Conservation (phyloP, 2,797 vertebrate species). For the Mastacembelus armatus region DNA sequence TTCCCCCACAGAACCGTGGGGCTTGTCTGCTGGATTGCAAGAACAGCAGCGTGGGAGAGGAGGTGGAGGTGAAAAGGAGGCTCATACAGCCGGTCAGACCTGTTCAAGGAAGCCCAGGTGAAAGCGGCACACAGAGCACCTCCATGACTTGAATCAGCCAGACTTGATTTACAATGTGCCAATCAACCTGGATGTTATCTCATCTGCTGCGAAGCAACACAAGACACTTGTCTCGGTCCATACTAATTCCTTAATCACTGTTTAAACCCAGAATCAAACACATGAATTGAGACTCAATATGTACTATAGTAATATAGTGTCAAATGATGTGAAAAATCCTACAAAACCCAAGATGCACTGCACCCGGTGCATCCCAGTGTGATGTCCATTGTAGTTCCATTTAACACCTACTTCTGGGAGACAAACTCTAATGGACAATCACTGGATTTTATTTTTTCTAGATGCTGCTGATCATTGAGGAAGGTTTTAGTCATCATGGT, state of each 20-base stretch:
- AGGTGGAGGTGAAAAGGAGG: conserved; percentile 30
- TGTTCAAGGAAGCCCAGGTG: conserved; percentile 34
- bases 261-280: conserved; percentile 31
- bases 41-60: conserved; percentile 49
- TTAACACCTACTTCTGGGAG: too few relatives aligned
- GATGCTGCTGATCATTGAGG: too few relatives aligned
- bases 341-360: neutral
- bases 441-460: too few relatives aligned
- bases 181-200: conserved; percentile 32
- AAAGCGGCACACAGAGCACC: conserved; percentile 10
- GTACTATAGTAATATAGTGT: too few relatives aligned
- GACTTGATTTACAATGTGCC: conserved; percentile 43
- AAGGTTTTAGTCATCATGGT: too few relatives aligned
- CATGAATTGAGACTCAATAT: neutral
- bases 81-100: conserved; percentile 63
- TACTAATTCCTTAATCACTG: conserved; percentile 13
- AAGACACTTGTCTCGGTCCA: too few relatives aligned
- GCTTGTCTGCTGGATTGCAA: conserved; percentile 26
- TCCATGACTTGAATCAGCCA: conserved; percentile 11
- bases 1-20: conserved; percentile 34
- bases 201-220: conserved; percentile 1
- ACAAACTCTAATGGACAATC: too few relatives aligned
- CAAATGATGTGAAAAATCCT: too few relatives aligned
- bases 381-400: too few relatives aligned
- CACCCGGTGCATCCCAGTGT: too few relatives aligned